Evolutionary conservation across 2,113 vertebrate genomes (phyloP), one percentile per base, ranked within the genome.

Genomic region (Riparia riparia): DNA sequence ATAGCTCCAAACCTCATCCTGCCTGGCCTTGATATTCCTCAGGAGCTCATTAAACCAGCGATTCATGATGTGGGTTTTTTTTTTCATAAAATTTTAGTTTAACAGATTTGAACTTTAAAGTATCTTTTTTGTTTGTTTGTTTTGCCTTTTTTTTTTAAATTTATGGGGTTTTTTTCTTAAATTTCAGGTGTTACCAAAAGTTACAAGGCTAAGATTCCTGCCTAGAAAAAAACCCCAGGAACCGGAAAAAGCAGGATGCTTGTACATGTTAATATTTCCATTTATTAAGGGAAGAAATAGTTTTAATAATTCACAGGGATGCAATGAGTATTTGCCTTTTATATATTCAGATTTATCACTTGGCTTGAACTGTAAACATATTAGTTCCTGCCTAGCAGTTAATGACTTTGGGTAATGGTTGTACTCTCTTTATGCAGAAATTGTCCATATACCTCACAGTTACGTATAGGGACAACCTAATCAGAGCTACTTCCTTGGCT

Each of bases 281-380:
- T 71, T 84, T 84, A 49, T 71, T 63, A 69, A 89, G 32, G 44
- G 39, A 20, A 54, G 73, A 45, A 80, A 61, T 42, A 41, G 2
- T 84, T 77, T 74, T 63, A 94, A 76, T 89, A 93, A 82, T 89
- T 89, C 84, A 72, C 65, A 34, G 70, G 57, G 37, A 69, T 50
- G 65, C 61, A 49, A 29, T n/a, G 83, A 76, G 19, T 61, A 34
- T 91, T 93, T 89, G 58, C 50, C 56, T 86, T 78, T 79, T 89
- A 60, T 92, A 95, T 85, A 76, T 91, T 63, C 60, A 31, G 86
- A 82, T 89, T 96, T 95, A 69, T 94, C 73, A 24, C 73, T 87
- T 93, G 70, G 53, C 65, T 95, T 84, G 69, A 82, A 69, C 91
- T 78, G 70, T 76, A 82, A 93, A 93, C 73, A 45, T 93, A 84